phyloP scores from a whole-genome alignment of 1,140 invertebrate genomes.

The Lanistes nyassanus region DNA sequence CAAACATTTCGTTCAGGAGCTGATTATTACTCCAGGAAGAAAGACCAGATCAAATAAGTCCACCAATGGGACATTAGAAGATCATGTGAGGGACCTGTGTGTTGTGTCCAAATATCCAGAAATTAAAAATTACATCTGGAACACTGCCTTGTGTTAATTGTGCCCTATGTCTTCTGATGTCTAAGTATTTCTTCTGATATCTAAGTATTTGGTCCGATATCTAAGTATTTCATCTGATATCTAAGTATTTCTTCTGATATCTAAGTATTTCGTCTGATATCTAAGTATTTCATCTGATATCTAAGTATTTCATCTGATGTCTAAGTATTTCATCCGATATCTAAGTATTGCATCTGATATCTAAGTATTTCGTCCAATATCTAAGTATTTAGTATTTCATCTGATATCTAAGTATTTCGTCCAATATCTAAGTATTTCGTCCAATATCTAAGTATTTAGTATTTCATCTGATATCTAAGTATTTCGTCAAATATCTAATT shows the following conservation, averaged over 20 bases:
- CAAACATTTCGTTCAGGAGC: constrained; percentile 81
- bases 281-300: too few species aligned
- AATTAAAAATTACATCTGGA: background rate
- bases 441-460: background rate
- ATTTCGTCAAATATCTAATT: background rate
- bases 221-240: background rate
- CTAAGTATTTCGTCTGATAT: too few species aligned
- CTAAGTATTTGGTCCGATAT: background rate
- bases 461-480: background rate
- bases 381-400: too few species aligned
- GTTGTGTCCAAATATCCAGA: background rate
- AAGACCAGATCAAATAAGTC: constrained; percentile 68
- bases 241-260: background rate
- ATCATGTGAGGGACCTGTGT: constrained; percentile 59
- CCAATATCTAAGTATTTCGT: background rate
- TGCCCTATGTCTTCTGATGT: background rate
- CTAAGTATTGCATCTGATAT: too few species aligned
- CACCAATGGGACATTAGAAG: constrained; percentile 59
- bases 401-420: too few species aligned
- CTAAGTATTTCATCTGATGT: too few species aligned
- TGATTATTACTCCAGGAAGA: constrained; percentile 61
- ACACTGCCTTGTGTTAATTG: background rate
- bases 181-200: background rate
- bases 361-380: too few species aligned
- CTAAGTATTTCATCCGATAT: too few species aligned